Evolutionary conservation across 2,113 vertebrate species (phyloP), one percentile per base, ranked within the genome.

Genomic region (Psettodes erumei): DNA sequence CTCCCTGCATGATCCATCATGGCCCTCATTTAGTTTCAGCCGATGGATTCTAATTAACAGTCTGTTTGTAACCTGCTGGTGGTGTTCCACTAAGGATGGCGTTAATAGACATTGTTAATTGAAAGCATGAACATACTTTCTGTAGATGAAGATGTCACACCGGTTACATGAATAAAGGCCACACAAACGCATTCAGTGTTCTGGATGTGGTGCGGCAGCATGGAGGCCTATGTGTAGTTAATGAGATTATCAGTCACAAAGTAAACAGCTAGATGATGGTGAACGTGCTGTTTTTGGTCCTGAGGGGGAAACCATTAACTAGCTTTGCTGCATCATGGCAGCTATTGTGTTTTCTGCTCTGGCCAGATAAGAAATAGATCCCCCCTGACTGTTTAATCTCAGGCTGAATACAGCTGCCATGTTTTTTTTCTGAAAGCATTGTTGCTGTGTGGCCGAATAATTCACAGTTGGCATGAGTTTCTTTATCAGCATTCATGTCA

Each of bases 21-120:
- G 81, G 82, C 74, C 63, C 65, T 40, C 65, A 48, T 56, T 33
- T 18, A 37, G 81, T 63, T 83, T 63, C 65, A 73, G 83, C 83
- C 74, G 63, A 71, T 75, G 79, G 61, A 45, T 81, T 69, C 71
- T 81, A 61, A 87, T 86, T 81, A 90, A 84, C 82, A 62, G 61
- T 38, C 43, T 48, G 73, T 84, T 82, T 37, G 53, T 71, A 40
- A 68, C 68, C 85, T 80, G 84, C 84, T 75, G 83, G 59, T 80
- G 69, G 60, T 79, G 25, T 60, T 84, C 77, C 61, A 21, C 50
- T 30, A 75, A 79, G 75, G 59, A 76, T 21, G 62, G 21, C 28
- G 27, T 72, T 89, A 89, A 91, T 88, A 77, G 77, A 86, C 61
- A 71, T 35, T 81, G 71, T 80, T 89, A 80, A 83, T 68, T 88